A percentile compares a stretch with the other conserved stretches of the same genome.
These are phyloP conservation scores for Coturnix japonica DNA, from an alignment of 2,113 vertebrate species.

Conservation along the genomic window DNA sequence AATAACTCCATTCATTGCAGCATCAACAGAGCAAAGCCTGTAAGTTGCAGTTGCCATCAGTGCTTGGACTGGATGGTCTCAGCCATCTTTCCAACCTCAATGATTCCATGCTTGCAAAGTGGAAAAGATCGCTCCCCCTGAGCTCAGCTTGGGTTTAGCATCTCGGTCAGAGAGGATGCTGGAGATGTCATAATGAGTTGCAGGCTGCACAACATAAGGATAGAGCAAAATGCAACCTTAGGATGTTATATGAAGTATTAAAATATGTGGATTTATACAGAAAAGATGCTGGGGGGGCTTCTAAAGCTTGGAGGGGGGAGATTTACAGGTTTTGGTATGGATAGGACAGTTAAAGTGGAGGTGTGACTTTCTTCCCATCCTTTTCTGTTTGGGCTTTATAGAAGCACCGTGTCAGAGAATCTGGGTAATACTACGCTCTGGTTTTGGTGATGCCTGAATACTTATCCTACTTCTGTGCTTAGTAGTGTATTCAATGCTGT, in stretches of 20 bases:
- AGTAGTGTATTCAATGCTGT: neutral
- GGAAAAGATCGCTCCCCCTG: no score
- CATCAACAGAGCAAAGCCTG: slow-evolving; percentile 11
- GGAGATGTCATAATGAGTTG: neutral
- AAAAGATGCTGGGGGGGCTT: neutral
- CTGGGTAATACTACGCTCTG: neutral
- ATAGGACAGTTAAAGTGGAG: neutral
- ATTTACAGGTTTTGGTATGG: neutral
- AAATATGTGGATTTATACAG: neutral
- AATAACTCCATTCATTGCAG: slow-evolving; percentile 31
- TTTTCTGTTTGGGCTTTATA: neutral
- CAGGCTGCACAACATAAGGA: neutral
- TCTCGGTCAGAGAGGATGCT: neutral
- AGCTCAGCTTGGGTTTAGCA: no score
- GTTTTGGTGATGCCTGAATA: neutral
- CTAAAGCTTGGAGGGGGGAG: neutral
- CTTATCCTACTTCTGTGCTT: neutral
- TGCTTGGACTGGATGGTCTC: no score
- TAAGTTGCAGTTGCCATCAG: neutral
- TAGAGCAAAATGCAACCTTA: neutral
- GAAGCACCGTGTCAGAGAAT: neutral
- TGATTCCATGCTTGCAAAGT: no score
- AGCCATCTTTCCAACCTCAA: no score
- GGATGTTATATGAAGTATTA: neutral
- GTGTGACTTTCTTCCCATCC: neutral